Percentiles rank a stretch among this genome's conserved stretches.
Conservation (phyloP, 2,113 vertebrate genomes). For the Egretta garzetta region DNA sequence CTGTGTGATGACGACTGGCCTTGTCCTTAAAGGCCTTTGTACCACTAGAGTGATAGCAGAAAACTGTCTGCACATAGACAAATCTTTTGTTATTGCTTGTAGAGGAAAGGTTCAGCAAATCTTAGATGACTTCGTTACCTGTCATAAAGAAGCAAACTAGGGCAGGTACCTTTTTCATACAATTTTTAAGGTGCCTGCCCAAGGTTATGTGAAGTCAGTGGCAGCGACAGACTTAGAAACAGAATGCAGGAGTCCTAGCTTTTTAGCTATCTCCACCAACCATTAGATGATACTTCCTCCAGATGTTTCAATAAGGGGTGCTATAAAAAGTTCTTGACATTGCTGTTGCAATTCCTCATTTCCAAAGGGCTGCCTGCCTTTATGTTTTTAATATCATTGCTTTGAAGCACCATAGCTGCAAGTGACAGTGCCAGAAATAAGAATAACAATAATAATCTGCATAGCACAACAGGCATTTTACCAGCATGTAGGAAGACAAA, state of each 20-base stretch:
- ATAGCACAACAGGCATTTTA: conserved; percentile 52
- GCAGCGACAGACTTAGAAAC: not conserved
- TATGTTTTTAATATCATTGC: conserved; percentile 62
- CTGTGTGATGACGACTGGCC: not conserved
- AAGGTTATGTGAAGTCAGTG: not conserved
- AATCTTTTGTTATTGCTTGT: not conserved
- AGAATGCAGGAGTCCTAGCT: not conserved
- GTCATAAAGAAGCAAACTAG: not conserved
- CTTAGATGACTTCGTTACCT: not conserved
- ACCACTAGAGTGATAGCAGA: not conserved
- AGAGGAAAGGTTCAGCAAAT: not conserved
- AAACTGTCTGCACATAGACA: not conserved
- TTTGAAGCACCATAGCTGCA: conserved; percentile 60
- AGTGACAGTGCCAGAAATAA: conserved; percentile 58
- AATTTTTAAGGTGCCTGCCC: not conserved
- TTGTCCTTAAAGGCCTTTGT: not conserved
- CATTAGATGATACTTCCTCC: conserved; percentile 34
- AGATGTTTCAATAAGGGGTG: conserved; percentile 44
- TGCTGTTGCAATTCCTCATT: conserved; percentile 10
- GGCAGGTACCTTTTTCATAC: not conserved
- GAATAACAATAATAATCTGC: conserved; percentile 69
- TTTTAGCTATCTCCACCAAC: not conserved
- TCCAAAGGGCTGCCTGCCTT: conserved; percentile 42
- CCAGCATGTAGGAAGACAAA: conserved; percentile 48
- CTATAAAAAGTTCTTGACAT: conserved; percentile 25